These are phyloP conservation scores for Silurus aristotelis DNA, from an alignment of 2,797 vertebrate species.

Conservation along the genomic window DNA sequence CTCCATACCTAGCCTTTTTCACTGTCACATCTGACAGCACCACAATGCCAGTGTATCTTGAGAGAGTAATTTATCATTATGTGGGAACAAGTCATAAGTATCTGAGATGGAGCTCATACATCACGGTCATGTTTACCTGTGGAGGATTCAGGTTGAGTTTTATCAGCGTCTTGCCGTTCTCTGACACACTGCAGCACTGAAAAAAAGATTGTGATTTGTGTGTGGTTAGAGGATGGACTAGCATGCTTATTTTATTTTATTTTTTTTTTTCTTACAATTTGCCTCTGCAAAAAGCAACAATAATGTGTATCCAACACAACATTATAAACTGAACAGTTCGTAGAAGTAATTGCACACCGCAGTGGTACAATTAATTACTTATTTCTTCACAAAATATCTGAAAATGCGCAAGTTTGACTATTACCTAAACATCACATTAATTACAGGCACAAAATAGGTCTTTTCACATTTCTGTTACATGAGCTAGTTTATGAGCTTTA, in stretches of 20 bases:
- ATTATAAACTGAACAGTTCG: not conserved
- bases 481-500: not conserved
- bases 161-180: constrained; percentile 17
- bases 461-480: too few species aligned
- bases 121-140: constrained; percentile 60
- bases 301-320: not conserved
- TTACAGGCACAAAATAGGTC: too few species aligned
- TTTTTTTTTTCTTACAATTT: not conserved
- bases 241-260: not conserved
- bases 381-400: not conserved
- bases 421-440: not conserved
- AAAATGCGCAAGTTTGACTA: not conserved
- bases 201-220: constrained; percentile 28
- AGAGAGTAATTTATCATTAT: constrained; percentile 54
- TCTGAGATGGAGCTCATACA: constrained; percentile 58
- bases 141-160: constrained; percentile 40
- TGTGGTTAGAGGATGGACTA: not conserved
- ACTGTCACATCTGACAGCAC: constrained; percentile 50
- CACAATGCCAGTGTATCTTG: constrained; percentile 38
- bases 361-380: not conserved
- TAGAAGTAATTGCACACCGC: not conserved
- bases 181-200: constrained; percentile 12
- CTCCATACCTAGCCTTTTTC: constrained; percentile 32
- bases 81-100: constrained; percentile 48
- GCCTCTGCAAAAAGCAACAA: not conserved